These are phyloP conservation scores for Gymnocephalus cernua DNA, from an alignment of 2,113 vertebrate genomes.

Conservation along the genomic window DNA sequence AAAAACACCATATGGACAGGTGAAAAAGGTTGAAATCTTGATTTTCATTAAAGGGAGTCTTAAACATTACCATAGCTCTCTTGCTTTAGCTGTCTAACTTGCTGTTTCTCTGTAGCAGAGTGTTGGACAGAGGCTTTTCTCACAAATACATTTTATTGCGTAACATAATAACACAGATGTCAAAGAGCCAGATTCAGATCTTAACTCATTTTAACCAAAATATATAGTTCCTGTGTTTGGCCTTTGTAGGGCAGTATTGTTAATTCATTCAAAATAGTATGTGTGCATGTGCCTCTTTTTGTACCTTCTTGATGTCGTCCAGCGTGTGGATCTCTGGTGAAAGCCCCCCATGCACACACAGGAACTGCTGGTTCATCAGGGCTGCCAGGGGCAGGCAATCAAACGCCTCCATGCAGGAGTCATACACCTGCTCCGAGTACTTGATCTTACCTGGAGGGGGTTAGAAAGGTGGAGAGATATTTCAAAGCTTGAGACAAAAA, in stretches of 20 bases:
- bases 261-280: background rate
- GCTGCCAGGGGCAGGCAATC: slow-evolving; percentile 87
- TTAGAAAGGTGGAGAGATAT: slow-evolving; percentile 30
- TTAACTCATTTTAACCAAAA: background rate
- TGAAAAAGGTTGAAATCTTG: too few species aligned
- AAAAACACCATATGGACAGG: too few species aligned
- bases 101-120: background rate
- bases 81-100: background rate
- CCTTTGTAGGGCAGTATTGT: background rate
- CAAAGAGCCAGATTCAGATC: background rate
- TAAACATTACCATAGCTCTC: too few species aligned
- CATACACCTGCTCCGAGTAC: slow-evolving; percentile 89
- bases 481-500: slow-evolving; percentile 46
- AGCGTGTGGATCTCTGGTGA: slow-evolving; percentile 89
- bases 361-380: slow-evolving; percentile 89
- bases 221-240: background rate
- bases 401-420: slow-evolving; percentile 89
- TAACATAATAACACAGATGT: too few species aligned
- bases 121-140: background rate
- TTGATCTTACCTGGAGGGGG: slow-evolving; percentile 87
- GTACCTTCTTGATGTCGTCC: slow-evolving; percentile 88
- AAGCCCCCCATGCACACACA: slow-evolving; percentile 87
- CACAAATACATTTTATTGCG: background rate
- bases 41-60: too few species aligned
- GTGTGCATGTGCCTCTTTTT: background rate